These are phyloP conservation scores for Axea sp. DNA, from an alignment of 2,888 invertebrate species.

Conservation along the genomic window DNA sequence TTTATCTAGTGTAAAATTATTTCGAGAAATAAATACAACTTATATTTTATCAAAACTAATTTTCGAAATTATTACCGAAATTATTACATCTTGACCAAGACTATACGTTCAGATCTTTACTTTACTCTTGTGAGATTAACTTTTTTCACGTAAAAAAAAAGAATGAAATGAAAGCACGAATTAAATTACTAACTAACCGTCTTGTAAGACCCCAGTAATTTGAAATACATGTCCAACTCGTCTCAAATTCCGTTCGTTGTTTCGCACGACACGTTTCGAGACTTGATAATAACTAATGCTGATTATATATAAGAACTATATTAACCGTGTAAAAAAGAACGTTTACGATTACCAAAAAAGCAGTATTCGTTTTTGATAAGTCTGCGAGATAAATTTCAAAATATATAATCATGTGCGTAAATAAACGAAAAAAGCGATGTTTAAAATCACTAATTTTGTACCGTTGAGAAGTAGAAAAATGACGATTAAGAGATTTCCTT, in stretches of 20 bases:
- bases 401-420: constrained; percentile 39
- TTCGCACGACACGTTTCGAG: constrained; percentile 4
- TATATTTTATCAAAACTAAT: no score
- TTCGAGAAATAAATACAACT: no score
- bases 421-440: constrained; percentile 21
- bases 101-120: no score
- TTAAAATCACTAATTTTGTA: constrained; percentile 51
- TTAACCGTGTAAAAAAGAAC: constrained; percentile 29
- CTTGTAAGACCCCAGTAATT: not conserved
- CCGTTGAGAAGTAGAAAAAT: constrained; percentile 30
- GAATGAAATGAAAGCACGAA: constrained; percentile 36
- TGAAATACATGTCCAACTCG: constrained; percentile 9
- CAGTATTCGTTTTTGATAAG: constrained; percentile 54
- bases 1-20: no score
- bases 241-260: constrained; percentile 10
- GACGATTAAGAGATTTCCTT: constrained; percentile 35
- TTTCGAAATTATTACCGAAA: no score
- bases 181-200: constrained; percentile 7
- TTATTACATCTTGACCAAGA: no score
- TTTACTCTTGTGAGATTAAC: no score
- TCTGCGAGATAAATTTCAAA: constrained; percentile 32
- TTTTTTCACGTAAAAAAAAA: no score
- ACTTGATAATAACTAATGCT: constrained; percentile 22
- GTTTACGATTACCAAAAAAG: constrained; percentile 27
- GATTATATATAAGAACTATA: constrained; percentile 16